Evolutionary conservation across 1,140 invertebrate genomes (phyloP), one percentile per base, ranked within the genome.

Genomic region (Pinna nobilis): DNA sequence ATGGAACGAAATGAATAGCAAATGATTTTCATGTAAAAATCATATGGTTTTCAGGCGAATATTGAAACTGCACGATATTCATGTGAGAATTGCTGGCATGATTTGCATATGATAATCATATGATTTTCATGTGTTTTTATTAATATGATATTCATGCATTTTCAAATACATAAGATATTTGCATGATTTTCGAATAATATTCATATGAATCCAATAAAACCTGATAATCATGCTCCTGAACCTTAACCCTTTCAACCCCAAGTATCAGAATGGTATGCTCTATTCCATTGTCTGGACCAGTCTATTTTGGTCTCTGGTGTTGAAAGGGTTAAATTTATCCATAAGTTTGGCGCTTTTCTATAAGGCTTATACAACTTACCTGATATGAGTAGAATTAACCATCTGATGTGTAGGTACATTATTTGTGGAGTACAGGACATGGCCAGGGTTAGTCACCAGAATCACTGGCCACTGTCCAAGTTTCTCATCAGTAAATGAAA

Each of bases 371-470:
- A 53, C 9, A 1, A 35, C 20, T 84, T 88, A 93, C 93, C 93
- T 92, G 53, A 97, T 93, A 89, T 96, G 94, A 44, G 94, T 94
- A 7, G 95, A 97, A 65, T 92, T 89, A 69, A 83, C 81, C 44
- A 95, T 93, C 72, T 92, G 89, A 66, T 93, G 84, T 37, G 93
- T 73, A 51, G 95, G 94, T 89, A 97, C 95, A 13, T 90, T 87
- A 7, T 93, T 93, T 88, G 95, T 92, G 20, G 89, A 79, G 87
- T 93, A 96, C 68, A 93, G 86, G 49, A 94, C 93, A 90, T 95
- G 35, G 90, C 97, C 97, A 50, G 96, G 96, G 91, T 97, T 97
- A 33, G 96, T 97, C 5, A 97, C 91, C 72, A 97, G 86, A 49
- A 94, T 91, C 11, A 96, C 89, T 20, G 96, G 96, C 95, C 95